Evolutionary conservation across 1,140 invertebrate genomes (phyloP), one percentile per base, ranked within the genome.

Genomic region (Armadillidium nasatum): DNA sequence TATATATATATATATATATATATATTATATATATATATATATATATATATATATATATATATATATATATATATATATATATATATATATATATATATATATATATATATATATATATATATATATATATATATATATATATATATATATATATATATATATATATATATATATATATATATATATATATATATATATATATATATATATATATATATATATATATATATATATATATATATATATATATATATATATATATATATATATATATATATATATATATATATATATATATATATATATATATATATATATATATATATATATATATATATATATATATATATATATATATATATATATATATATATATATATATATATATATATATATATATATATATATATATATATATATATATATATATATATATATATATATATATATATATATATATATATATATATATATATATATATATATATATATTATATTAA

Each of bases 301-400:
- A 74, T 67, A 74, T 67, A 74, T 67, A 74, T 67, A 74, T 67
- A 74, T 67, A 74, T 67, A 74, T 67, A 74, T 67, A 74, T 67
- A 74, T 74, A 74, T 74, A 74, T 74, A 74, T 74, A 74, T 74
- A 74, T 74, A 66, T 74, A 74, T 74, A 66, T 74, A 45, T 10
- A 45, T 45, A 45, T 72, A 72, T 72, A 45, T 72, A 72, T 72
- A 45, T 72, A 45, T 72, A 45, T 72, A 45, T 72, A 45, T 72
- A 72, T 72, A 45, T 72, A 72, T 72, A 45, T 72, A 45, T 72
- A 45, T 72, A 45, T 72, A 72, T 72, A 72, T 72, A 72, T 72
- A 72, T 72, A 72, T 45, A 72, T 72, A 72, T 45, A 72, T 72
- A 72, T 72, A 72, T 44, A 45, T 72, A 72, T 72, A 45, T 72